Percentiles rank a stretch among this genome's conserved stretches.
phyloP scores from a whole-genome alignment of 2,113 vertebrate species.

The Myanophis thanlyinensis region DNA sequence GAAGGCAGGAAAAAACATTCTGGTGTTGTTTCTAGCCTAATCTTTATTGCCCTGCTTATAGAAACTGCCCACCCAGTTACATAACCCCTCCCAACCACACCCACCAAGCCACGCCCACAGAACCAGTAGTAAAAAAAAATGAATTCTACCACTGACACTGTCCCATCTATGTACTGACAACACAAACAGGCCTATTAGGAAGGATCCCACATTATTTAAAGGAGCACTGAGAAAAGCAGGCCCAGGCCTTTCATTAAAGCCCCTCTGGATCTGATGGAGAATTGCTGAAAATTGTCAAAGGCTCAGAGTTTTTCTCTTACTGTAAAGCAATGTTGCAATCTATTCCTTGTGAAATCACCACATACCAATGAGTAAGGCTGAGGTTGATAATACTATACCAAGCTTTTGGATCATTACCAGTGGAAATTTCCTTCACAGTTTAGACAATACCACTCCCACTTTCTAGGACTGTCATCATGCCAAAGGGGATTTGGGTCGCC shows the following conservation, averaged over 20 bases:
- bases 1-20: no score
- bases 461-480: neutral
- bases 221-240: neutral
- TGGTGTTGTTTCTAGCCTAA: no score
- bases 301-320: neutral
- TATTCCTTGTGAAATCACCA: neutral
- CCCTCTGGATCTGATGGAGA: neutral
- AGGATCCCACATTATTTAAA: neutral
- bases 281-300: neutral
- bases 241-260: neutral
- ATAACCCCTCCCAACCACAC: no score
- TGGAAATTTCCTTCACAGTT: constrained; percentile 12
- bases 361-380: neutral
- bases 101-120: no score
- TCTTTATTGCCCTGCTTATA: no score
- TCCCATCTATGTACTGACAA: neutral
- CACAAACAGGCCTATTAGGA: neutral
- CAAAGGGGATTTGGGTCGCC: neutral
- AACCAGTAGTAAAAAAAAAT: no score
- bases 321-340: neutral
- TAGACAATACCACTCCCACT: neutral
- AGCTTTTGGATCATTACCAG: neutral
- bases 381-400: neutral
- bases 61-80: no score
- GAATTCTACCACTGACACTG: no score